Evolutionary conservation across 1,140 invertebrate species (phyloP).

Genomic region (Augochlora pura): DNA sequence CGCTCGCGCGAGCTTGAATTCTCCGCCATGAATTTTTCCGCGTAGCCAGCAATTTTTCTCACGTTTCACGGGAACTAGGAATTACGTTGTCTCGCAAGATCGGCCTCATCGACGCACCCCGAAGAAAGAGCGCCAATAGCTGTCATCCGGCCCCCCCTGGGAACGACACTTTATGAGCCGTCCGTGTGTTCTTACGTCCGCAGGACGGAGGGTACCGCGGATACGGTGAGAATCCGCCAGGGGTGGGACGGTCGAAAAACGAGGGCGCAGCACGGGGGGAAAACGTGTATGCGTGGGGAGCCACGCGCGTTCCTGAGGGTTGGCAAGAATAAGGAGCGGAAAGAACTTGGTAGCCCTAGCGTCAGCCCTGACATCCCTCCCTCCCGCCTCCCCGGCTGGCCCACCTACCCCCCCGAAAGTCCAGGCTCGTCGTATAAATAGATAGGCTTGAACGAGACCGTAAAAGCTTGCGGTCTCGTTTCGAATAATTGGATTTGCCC

Average conservation of each 20-base stretch:
- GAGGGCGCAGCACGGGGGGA: background rate
- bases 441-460: constrained; percentile 72
- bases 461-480: constrained; percentile 77
- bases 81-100: background rate
- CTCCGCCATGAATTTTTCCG: too few species aligned
- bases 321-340: constrained; percentile 21
- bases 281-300: constrained; percentile 31
- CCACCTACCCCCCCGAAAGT: constrained; percentile 7
- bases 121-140: background rate
- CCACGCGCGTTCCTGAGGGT: background rate
- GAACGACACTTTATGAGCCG: constrained; percentile 8
- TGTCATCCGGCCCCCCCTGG: background rate
- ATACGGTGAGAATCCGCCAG: constrained; percentile 25
- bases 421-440: constrained; percentile 68
- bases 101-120: too few species aligned
- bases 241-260: constrained; percentile 9
- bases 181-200: background rate
- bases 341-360: background rate
- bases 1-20: too few species aligned
- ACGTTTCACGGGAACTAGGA: too few species aligned
- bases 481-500: constrained; percentile 77
- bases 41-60: too few species aligned
- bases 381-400: too few species aligned
- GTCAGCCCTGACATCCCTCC: background rate
- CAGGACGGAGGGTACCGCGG: constrained; percentile 10